These are phyloP conservation scores for Apeltes quadracus DNA, from an alignment of 2,113 vertebrate genomes.

Conservation along the genomic window DNA sequence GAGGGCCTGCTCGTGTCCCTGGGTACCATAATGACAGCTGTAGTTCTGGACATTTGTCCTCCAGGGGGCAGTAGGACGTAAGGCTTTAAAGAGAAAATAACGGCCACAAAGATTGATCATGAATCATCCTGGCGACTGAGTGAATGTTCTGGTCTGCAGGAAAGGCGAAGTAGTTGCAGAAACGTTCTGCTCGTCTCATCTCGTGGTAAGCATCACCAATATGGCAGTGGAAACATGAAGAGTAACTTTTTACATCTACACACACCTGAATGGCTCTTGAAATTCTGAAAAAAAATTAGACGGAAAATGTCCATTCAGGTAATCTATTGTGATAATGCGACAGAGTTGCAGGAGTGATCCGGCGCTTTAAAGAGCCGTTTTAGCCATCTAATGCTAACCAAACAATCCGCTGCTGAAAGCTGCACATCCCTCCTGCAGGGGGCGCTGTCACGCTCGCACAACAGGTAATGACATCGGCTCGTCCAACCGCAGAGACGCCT, in stretches of 20 bases:
- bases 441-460: constrained; percentile 62
- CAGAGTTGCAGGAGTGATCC: no score
- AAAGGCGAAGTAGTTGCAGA: not conserved
- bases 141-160: not conserved
- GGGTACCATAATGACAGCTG: not conserved
- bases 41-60: not conserved
- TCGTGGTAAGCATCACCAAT: not conserved
- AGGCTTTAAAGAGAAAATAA: accelerated
- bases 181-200: not conserved
- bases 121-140: not conserved
- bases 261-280: not conserved
- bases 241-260: not conserved
- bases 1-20: not conserved
- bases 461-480: constrained; percentile 28
- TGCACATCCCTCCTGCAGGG: constrained; percentile 66
- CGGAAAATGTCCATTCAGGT: constrained; percentile 30
- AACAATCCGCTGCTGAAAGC: constrained; percentile 23
- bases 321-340: constrained; percentile 34
- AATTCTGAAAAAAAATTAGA: constrained; percentile 1
- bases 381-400: constrained; percentile 14
- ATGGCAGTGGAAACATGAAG: not conserved
- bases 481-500: constrained; percentile 60
- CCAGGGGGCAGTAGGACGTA: constrained; percentile 48
- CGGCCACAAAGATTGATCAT: not conserved
- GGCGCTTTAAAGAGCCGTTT: constrained; percentile 19